These are phyloP conservation scores for Sebastes kiyomatsui DNA, from an alignment of 2,797 vertebrate genomes.

Conservation along the genomic window DNA sequence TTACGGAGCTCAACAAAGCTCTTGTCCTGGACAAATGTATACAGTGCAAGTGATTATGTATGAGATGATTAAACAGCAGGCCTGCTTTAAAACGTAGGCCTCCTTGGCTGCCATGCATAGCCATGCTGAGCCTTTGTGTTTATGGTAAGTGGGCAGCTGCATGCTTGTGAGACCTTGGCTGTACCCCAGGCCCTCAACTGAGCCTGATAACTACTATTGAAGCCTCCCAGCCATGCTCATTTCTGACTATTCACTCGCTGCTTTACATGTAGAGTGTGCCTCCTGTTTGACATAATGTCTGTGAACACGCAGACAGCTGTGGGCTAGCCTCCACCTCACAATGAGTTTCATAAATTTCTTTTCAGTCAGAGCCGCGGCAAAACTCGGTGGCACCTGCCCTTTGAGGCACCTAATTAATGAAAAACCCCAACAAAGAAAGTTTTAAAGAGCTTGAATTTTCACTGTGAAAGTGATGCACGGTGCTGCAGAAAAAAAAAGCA, in stretches of 20 bases:
- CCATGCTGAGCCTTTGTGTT: slow-evolving; percentile 84
- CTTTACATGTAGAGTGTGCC: slow-evolving; percentile 73
- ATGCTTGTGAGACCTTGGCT: slow-evolving; percentile 79
- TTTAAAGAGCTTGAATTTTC: slow-evolving; percentile 32
- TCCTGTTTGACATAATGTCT: slow-evolving; percentile 76
- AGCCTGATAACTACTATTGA: slow-evolving; percentile 75
- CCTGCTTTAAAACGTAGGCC: slow-evolving; percentile 75
- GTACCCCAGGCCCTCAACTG: slow-evolving; percentile 72
- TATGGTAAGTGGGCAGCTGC: slow-evolving; percentile 87
- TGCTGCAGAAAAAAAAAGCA: slow-evolving; percentile 19
- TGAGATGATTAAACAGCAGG: slow-evolving; percentile 82
- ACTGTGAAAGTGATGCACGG: not conserved
- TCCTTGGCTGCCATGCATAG: slow-evolving; percentile 79
- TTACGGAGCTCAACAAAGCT: slow-evolving; percentile 71
- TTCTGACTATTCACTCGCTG: slow-evolving; percentile 75
- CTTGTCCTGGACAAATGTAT: slow-evolving; percentile 74
- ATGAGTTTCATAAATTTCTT: slow-evolving; percentile 68
- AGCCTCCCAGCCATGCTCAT: slow-evolving; percentile 72
- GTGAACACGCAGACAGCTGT: slow-evolving; percentile 74
- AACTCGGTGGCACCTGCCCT: slow-evolving; percentile 62
- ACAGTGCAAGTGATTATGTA: slow-evolving; percentile 80
- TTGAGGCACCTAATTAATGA: slow-evolving; percentile 62
- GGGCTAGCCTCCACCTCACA: slow-evolving; percentile 54
- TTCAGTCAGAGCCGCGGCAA: slow-evolving; percentile 51
- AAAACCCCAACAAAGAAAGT: slow-evolving; percentile 33